Conservation (phyloP, 2,113 vertebrate genomes). For the Mesembrinibis cayennensis region DNA sequence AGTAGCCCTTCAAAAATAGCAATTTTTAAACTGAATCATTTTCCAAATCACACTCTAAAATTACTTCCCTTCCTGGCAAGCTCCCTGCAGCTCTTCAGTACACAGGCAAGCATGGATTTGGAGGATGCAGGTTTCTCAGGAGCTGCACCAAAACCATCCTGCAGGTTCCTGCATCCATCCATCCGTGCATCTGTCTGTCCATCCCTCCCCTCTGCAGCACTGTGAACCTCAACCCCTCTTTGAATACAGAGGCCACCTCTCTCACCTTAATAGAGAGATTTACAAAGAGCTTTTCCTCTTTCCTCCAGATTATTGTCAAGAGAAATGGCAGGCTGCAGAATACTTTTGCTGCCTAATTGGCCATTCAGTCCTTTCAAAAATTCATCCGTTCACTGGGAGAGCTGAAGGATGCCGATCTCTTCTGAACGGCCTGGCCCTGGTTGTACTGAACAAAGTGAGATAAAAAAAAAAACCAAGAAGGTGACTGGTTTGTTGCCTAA, state of each 20-base stretch:
- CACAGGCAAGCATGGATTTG: neutral
- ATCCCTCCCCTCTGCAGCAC: neutral
- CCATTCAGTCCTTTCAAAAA: neutral
- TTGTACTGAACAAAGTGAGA: neutral
- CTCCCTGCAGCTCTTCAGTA: conserved; percentile 7
- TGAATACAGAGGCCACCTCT: neutral
- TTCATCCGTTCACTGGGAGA: neutral
- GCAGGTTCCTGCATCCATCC: neutral
- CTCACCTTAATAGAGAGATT: neutral
- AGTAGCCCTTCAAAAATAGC: conserved; percentile 67
- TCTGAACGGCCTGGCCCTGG: neutral
- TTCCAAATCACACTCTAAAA: conserved; percentile 62
- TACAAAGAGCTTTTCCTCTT: neutral
- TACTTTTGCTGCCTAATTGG: neutral
- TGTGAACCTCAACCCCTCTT: neutral
- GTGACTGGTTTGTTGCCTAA: neutral
- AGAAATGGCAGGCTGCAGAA: neutral
- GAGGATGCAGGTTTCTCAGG: conserved; percentile 1
- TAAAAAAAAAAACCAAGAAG: neutral
- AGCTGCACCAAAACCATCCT: neutral
- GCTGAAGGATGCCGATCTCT: neutral
- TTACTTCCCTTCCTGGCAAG: conserved; percentile 60
- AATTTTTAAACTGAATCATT: conserved; percentile 58
- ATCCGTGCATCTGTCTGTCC: neutral
- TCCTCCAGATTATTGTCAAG: neutral